Base-by-base conservation (phyloP, 2,113 vertebrate genomes). In the Vulpes lagopus region DNA sequence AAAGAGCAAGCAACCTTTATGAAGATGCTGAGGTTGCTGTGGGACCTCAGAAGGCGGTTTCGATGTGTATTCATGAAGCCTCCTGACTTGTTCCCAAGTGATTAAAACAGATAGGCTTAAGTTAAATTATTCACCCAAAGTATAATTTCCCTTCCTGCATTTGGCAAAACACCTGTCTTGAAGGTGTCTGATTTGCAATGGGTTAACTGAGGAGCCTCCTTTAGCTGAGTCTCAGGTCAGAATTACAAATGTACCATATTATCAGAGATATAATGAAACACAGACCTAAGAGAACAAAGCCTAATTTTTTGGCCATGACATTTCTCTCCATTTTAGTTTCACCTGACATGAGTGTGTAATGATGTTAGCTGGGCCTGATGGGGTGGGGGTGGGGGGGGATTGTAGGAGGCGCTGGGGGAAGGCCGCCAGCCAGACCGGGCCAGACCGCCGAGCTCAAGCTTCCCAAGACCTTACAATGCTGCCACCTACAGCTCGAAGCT, bases 401-500 rank as follows among this genome's bases (percentile, higher is more conserved):
- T 35, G 35, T 35, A 35, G 35, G 97, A 95, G 93, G 43, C 43
- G 43, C 0, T 3, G 69, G 67, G 84, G 80, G 35, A 80, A 87
- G 19, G 8, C 22, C 35, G 35, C 35, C 35, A 86, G 22, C 8
- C 12, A 0, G 0, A 4, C 62, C 38, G 30, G 38, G 27, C 76
- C 49, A 53, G 79, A 27, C 25, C 65, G 43, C 32, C 0, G 53
- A 22, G 64, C 15, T 11, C 43, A 1, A 16, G 0, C 8, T 55
- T 94, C 98, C 3, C 97, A 99, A 98, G 97, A 71, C 57, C 98
- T 98, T 97, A 79, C 99, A 99, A 99, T 99, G 99, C 98, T 99
- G 98, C 99, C 99, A 99, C 98, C 99, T 99, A 98, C 96, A 96
- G 99, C 91, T 95, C 12, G 0, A 79, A 73, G 0, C 6, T 1